These are phyloP conservation scores for Vidua chalybeata DNA, from an alignment of 2,113 vertebrate genomes.

Conservation along the genomic window DNA sequence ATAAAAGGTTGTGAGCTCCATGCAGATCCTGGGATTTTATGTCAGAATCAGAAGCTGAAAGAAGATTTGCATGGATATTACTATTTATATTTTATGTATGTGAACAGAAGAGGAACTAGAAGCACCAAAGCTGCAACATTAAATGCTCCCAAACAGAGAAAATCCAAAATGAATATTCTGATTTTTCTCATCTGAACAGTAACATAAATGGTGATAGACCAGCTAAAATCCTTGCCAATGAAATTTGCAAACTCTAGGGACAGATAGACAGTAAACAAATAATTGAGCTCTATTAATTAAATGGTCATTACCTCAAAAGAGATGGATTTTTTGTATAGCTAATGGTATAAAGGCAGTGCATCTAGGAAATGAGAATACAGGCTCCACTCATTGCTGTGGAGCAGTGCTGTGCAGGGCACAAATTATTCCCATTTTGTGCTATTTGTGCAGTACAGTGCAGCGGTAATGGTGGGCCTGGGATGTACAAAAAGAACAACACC, in stretches of 20 bases:
- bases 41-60: background rate
- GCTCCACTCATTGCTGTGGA: background rate
- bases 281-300: background rate
- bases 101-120: background rate
- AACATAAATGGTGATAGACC: background rate
- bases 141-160: background rate
- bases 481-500: background rate
- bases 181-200: background rate
- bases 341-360: background rate
- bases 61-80: background rate
- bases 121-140: background rate
- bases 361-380: background rate
- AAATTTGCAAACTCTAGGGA: background rate
- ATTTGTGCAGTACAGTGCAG: background rate
- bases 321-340: rapidly evolving
- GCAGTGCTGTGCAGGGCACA: background rate
- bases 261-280: background rate
- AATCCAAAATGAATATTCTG: background rate
- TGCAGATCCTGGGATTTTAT: background rate
- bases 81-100: background rate
- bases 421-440: background rate
- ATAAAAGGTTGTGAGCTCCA: background rate
- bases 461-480: background rate
- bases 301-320: background rate
- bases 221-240: background rate